A percentile compares a stretch with the other conserved stretches of the same genome.
Conservation (phyloP, 2,797 vertebrate species). For the Crossoptilon crossoptilon region DNA sequence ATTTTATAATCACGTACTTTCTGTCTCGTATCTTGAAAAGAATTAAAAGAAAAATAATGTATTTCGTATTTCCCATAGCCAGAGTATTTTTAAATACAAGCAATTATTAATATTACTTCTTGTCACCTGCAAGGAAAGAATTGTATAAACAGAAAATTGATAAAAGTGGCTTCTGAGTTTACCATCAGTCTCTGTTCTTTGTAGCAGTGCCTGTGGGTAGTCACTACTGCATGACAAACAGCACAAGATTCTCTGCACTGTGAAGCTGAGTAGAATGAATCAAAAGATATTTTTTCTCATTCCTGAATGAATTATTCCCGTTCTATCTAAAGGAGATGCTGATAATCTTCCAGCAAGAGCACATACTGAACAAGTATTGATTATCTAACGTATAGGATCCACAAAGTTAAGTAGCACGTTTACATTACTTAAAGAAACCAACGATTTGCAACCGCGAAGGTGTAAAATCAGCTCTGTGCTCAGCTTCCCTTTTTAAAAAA, state of each 20-base stretch:
- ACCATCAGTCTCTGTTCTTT: background rate
- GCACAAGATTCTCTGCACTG: background rate
- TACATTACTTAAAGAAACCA: background rate
- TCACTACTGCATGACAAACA: background rate
- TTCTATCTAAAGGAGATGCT: background rate
- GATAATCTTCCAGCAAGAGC: background rate
- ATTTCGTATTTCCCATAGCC: background rate
- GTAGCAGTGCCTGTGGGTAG: background rate
- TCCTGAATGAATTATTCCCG: background rate
- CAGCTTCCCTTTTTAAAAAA: background rate
- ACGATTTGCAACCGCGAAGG: background rate
- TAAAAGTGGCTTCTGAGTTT: background rate
- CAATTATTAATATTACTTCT: constrained; percentile 33
- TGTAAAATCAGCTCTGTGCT: background rate
- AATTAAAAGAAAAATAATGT: background rate
- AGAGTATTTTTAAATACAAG: background rate
- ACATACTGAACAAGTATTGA: background rate
- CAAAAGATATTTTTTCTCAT: background rate
- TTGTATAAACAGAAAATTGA: constrained; percentile 8
- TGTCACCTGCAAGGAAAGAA: background rate
- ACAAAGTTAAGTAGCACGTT: background rate
- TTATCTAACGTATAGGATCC: background rate
- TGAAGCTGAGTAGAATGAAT: background rate
- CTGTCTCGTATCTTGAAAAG: background rate
- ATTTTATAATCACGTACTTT: background rate